Conservation (phyloP, 2,888 invertebrate genomes). For the Agrilus biguttatus region DNA sequence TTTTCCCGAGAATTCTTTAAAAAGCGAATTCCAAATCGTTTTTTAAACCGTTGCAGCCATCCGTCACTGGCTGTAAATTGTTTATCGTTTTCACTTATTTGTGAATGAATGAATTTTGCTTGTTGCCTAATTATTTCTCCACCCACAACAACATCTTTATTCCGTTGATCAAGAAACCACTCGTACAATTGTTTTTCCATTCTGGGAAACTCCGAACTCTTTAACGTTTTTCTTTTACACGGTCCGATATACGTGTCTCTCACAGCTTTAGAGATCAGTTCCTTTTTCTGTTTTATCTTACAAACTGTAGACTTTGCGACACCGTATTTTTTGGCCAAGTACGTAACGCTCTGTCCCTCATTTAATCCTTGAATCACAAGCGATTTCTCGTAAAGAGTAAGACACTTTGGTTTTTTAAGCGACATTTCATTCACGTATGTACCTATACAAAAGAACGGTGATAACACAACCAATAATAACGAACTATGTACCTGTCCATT, state of each 20-base stretch:
- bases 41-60: slow-evolving; percentile 7
- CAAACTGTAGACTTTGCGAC: too few relatives aligned
- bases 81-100: slow-evolving; percentile 1
- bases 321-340: too few relatives aligned
- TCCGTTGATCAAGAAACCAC: slow-evolving; percentile 4
- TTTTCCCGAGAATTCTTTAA: slow-evolving; percentile 8
- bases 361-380: too few relatives aligned
- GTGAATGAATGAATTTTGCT: background rate
- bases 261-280: background rate
- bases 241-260: background rate
- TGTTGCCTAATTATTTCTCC: slow-evolving; percentile 3
- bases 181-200: slow-evolving; percentile 3
- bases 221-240: slow-evolving; percentile 2
- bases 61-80: slow-evolving; percentile 5
- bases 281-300: too few relatives aligned
- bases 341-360: too few relatives aligned
- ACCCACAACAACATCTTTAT: slow-evolving; percentile 1
- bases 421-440: too few relatives aligned
- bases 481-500: too few relatives aligned
- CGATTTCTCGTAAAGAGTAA: too few relatives aligned
- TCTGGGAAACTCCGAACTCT: background rate
- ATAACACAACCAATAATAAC: too few relatives aligned
- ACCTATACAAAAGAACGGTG: too few relatives aligned
- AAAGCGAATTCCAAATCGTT: slow-evolving; percentile 5
- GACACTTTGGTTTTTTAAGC: too few relatives aligned